Percentiles rank a stretch among this genome's conserved stretches.
These are phyloP conservation scores for Meloidogyne exigua DNA, from an alignment of 1,140 invertebrate species.

Conservation along the genomic window DNA sequence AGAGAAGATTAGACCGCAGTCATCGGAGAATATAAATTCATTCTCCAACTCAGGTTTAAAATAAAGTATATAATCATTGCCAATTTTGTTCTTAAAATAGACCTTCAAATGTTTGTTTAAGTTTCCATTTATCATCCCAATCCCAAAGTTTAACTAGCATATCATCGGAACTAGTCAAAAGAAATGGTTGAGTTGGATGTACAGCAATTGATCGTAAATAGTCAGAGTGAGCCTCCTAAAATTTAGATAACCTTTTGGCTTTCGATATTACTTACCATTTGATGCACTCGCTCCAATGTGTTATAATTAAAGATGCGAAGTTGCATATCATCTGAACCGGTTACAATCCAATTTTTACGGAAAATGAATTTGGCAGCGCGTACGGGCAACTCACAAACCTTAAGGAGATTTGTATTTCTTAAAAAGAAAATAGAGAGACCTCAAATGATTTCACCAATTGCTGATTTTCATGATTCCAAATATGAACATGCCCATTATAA, in stretches of 20 bases:
- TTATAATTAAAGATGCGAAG: slow-evolving; percentile 98
- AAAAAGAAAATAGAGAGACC: slow-evolving; percentile 56
- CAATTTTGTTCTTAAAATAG: background rate
- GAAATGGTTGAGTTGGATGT: slow-evolving; percentile 93
- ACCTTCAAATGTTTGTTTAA: slow-evolving; percentile 91
- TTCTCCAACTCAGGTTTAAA: background rate
- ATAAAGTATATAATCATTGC: slow-evolving; percentile 1
- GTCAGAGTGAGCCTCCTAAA: slow-evolving; percentile 88
- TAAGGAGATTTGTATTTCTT: slow-evolving; percentile 70
- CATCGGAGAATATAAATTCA: background rate
- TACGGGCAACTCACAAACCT: slow-evolving; percentile 89
- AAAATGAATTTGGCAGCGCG: slow-evolving; percentile 90
- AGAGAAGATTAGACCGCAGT: background rate
- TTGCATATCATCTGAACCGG: slow-evolving; percentile 78
- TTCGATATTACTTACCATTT: slow-evolving; percentile 68
- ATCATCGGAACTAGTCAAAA: slow-evolving; percentile 95
- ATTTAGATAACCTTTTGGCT: background rate
- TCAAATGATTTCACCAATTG: slow-evolving; percentile 89
- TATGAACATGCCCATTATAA: slow-evolving; percentile 97
- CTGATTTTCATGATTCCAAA: slow-evolving; percentile 89
- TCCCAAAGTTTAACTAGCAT: slow-evolving; percentile 99
- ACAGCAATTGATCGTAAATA: slow-evolving; percentile 93
- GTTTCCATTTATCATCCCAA: slow-evolving; percentile 96
- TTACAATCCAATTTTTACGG: slow-evolving; percentile 96
- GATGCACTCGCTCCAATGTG: slow-evolving; percentile 88